phyloP scores from a whole-genome alignment of 1,140 invertebrate genomes.

The Piezodorus guildinii region DNA sequence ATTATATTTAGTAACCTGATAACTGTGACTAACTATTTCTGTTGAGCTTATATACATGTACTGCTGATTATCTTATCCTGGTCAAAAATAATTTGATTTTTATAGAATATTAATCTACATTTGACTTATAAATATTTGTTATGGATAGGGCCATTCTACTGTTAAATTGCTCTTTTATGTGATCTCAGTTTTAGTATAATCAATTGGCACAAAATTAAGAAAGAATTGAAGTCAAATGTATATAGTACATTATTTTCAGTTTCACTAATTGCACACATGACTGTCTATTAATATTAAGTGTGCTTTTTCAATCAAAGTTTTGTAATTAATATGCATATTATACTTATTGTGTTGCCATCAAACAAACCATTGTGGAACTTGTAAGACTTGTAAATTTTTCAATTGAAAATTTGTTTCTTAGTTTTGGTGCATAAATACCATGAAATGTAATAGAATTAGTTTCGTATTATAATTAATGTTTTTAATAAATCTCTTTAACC shows the following conservation, averaged over 20 bases:
- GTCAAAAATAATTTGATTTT: not conserved
- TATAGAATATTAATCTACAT: not conserved
- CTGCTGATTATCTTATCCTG: not conserved
- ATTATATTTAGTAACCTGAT: not conserved
- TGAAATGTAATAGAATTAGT: conserved; percentile 3
- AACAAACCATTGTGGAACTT: not conserved
- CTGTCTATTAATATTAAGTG: not conserved
- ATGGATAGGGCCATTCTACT: not conserved
- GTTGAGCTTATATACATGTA: not conserved
- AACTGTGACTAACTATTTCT: not conserved
- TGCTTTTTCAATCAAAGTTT: conserved; percentile 2
- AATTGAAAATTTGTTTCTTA: not conserved
- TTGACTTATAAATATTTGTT: conserved; percentile 1
- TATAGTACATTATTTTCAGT: conserved; percentile 1
- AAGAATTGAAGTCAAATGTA: conserved; percentile 1
- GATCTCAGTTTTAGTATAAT: conserved; percentile 7
- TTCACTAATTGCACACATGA: conserved; percentile 7
- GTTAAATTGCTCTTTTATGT: not conserved
- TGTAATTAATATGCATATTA: conserved; percentile 1
- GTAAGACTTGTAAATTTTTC: conserved; percentile 3
- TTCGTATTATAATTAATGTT: conserved; percentile 4
- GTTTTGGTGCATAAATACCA: conserved; percentile 3
- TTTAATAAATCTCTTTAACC: conserved; percentile 2
- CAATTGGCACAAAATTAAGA: not conserved
- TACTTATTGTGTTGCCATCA: conserved; percentile 1